These are phyloP conservation scores for Macrobrachium nipponense DNA, from an alignment of 1,140 invertebrate genomes.

Conservation along the genomic window DNA sequence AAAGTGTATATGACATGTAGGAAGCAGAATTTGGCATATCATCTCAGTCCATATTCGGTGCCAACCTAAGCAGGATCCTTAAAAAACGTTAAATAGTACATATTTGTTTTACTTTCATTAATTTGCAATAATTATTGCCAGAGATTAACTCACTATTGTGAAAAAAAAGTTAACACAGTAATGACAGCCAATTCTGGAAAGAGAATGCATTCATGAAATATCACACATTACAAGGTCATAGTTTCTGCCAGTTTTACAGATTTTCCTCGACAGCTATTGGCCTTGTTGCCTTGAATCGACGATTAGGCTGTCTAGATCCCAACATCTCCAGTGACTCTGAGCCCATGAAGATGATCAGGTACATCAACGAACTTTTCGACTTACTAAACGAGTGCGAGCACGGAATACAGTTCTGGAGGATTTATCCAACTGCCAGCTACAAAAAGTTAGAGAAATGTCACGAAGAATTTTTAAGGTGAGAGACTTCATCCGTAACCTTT, in stretches of 20 bases:
- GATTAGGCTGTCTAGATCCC: constrained; percentile 11
- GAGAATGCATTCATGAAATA: too few relatives aligned
- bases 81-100: too few relatives aligned
- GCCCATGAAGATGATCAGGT: constrained; percentile 14
- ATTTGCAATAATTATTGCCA: too few relatives aligned
- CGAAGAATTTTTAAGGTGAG: not conserved
- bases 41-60: too few relatives aligned
- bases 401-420: constrained; percentile 2
- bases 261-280: constrained; percentile 1
- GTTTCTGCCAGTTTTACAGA: not conserved
- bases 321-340: constrained; percentile 10
- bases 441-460: constrained; percentile 9
- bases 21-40: too few relatives aligned
- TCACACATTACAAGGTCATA: not conserved
- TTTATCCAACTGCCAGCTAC: not conserved
- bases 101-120: too few relatives aligned
- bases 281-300: constrained; percentile 13
- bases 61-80: too few relatives aligned
- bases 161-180: too few relatives aligned
- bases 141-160: too few relatives aligned
- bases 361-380: constrained; percentile 3
- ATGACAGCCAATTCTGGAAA: too few relatives aligned
- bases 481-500: too few relatives aligned
- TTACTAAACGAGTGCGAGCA: constrained; percentile 2
- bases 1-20: too few relatives aligned